Percentiles rank a stretch among this genome's conserved stretches.
Evolutionary conservation across 2,113 vertebrate genomes (phyloP).

Genomic region (Takifugu bimaculatus): DNA sequence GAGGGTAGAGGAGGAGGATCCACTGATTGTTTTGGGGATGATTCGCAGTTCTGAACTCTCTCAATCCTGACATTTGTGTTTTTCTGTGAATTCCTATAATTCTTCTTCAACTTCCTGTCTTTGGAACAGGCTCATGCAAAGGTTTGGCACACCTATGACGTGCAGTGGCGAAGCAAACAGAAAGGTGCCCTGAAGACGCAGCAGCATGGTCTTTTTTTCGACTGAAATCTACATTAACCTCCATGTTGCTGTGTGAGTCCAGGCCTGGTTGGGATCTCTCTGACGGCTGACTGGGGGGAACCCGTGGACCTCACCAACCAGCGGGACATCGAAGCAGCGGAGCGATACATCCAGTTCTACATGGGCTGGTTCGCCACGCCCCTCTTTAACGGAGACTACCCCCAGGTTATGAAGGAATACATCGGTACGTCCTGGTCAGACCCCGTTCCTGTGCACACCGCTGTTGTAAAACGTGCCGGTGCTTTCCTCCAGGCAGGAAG

Average conservation of each 20-base stretch:
- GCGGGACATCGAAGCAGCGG: conserved; percentile 81
- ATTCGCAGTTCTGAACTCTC: too few relatives aligned
- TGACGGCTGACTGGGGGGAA: conserved; percentile 86
- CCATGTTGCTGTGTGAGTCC: conserved; percentile 11
- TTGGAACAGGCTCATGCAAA: conserved; percentile 80
- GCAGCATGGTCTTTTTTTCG: not conserved
- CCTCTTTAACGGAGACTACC: conserved; percentile 87
- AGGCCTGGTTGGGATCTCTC: conserved; percentile 88
- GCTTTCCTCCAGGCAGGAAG: conserved; percentile 76
- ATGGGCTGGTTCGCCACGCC: conserved; percentile 91
- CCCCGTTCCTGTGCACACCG: not conserved
- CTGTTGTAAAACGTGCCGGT: not conserved
- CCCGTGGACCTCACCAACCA: conserved; percentile 81
- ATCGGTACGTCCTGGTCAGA: conserved; percentile 70
- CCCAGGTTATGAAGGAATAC: conserved; percentile 87
- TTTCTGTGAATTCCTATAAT: too few relatives aligned
- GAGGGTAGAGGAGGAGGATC: too few relatives aligned
- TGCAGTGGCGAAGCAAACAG: conserved; percentile 79
- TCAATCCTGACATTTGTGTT: too few relatives aligned
- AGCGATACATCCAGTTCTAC: conserved; percentile 87
- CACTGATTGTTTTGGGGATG: too few relatives aligned
- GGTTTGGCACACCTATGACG: conserved; percentile 86
- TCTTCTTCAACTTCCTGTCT: conserved; percentile 4
- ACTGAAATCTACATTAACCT: not conserved
- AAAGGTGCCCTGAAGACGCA: conserved; percentile 70